These are phyloP conservation scores for Brachionus sp. DNA, from an alignment of 1,140 invertebrate genomes.

Conservation along the genomic window DNA sequence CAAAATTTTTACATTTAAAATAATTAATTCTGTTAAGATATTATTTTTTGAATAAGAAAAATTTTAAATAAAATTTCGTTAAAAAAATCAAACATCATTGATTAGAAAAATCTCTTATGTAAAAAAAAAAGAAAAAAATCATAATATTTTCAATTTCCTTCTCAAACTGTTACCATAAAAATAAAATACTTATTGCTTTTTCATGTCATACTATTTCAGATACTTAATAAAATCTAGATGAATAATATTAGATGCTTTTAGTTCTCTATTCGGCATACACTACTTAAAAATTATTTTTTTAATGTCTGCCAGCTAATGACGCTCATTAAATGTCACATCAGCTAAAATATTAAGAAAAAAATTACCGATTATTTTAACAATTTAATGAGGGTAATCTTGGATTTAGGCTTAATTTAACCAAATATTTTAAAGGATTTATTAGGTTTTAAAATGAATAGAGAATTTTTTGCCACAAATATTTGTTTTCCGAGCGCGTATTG, in stretches of 20 bases:
- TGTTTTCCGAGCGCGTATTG: background rate
- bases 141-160: background rate
- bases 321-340: background rate
- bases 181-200: background rate
- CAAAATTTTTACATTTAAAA: background rate
- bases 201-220: background rate
- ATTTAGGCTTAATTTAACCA: background rate
- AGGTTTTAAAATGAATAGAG: background rate
- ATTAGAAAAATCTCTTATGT: background rate
- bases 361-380: background rate
- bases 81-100: background rate
- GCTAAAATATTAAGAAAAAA: background rate
- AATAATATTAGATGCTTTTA: background rate
- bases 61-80: background rate
- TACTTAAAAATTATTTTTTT: background rate
- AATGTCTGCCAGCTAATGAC: background rate
- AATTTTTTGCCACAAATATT: background rate
- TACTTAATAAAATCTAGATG: background rate
- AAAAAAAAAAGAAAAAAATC: background rate
- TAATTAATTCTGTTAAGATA: background rate
- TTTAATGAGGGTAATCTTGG: conserved; percentile 1
- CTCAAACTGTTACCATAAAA: background rate
- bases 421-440: background rate
- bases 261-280: background rate
- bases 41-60: background rate